A percentile compares a stretch with the other conserved stretches of the same genome.
Evolutionary conservation across 2,797 vertebrate species (phyloP).

Genomic region (Gymnoscopelus braueri): DNA sequence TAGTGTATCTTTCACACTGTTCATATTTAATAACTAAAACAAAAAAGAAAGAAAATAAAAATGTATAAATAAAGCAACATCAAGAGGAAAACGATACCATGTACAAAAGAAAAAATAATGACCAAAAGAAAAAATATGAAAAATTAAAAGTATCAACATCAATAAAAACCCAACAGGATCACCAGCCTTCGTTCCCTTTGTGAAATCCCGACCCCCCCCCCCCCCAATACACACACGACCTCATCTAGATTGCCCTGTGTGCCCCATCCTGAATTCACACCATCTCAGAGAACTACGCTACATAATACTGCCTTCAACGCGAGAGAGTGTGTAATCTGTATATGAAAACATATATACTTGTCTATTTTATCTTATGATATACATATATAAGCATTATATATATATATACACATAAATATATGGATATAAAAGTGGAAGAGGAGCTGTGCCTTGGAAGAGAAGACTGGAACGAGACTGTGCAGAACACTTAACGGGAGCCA

Average conservation of each 20-base stretch:
- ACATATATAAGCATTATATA: conserved; percentile 39
- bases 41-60: conserved; percentile 59
- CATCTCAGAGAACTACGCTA: conserved; percentile 69
- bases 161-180: conserved; percentile 61
- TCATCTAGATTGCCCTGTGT: conserved; percentile 33
- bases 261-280: no score
- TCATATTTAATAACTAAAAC: conserved; percentile 52
- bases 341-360: conserved; percentile 69
- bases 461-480: conserved; percentile 25
- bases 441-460: conserved; percentile 56
- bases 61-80: conserved; percentile 68
- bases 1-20: conserved; percentile 14
- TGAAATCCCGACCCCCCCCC: conserved; percentile 55
- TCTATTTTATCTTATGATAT: conserved; percentile 63
- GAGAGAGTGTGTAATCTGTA: conserved; percentile 48
- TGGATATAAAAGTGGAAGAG: conserved; percentile 55
- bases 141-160: conserved; percentile 34
- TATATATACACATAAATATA: conserved; percentile 72
- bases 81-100: conserved; percentile 61
- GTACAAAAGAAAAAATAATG: conserved; percentile 64
- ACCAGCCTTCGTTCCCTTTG: conserved; percentile 68
- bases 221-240: not conserved
- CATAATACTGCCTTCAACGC: conserved; percentile 81
- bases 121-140: conserved; percentile 46
- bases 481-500: conserved; percentile 33